phyloP scores from a whole-genome alignment of 2,113 vertebrate genomes.

The Terrapene triunguis region DNA sequence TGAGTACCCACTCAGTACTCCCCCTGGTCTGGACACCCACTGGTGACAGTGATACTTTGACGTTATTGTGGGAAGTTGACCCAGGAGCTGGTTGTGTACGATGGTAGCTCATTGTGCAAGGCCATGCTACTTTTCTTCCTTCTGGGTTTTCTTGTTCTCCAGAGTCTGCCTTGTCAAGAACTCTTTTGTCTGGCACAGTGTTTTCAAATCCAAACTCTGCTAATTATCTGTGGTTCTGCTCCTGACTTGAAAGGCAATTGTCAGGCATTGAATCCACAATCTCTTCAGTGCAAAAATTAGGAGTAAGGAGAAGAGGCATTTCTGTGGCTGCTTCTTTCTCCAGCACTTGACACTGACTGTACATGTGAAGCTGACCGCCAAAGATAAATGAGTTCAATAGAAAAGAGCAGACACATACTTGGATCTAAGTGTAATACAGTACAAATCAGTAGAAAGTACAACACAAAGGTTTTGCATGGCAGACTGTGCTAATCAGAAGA shows the following conservation, averaged over 20 bases:
- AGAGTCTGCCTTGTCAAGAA: constrained; percentile 73
- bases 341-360: constrained; percentile 64
- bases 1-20: not conserved
- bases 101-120: constrained; percentile 26
- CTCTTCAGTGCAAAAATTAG: constrained; percentile 63
- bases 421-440: constrained; percentile 65
- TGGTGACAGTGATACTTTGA: not conserved
- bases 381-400: constrained; percentile 69
- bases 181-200: constrained; percentile 73
- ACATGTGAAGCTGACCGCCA: constrained; percentile 59
- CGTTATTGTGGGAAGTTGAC: not conserved
- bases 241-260: constrained; percentile 61
- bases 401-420: constrained; percentile 63
- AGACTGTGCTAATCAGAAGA: constrained; percentile 78
- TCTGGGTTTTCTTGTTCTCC: constrained; percentile 50
- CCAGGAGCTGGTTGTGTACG: constrained; percentile 10
- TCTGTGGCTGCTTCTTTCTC: constrained; percentile 56
- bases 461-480: constrained; percentile 73
- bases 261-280: constrained; percentile 62
- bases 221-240: constrained; percentile 75
- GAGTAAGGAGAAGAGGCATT: constrained; percentile 59
- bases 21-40: not conserved
- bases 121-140: constrained; percentile 56
- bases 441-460: constrained; percentile 70
- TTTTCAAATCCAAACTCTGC: constrained; percentile 74